Percentiles rank a stretch among this genome's conserved stretches.
These are phyloP conservation scores for Labroides dimidiatus DNA, from an alignment of 2,797 vertebrate species.

Conservation along the genomic window DNA sequence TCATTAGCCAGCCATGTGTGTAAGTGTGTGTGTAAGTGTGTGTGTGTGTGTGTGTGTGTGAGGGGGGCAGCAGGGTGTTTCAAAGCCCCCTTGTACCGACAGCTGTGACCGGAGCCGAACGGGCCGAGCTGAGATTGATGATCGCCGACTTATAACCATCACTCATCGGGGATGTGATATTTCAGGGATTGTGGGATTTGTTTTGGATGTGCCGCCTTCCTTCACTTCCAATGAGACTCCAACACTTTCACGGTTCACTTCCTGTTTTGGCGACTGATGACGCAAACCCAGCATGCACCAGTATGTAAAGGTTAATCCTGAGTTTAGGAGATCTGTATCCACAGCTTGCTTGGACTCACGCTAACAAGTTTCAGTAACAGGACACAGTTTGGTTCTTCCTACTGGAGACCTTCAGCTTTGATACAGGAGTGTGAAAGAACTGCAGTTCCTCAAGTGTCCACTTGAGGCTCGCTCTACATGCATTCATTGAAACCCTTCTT, in stretches of 20 bases:
- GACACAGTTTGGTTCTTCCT: too few relatives aligned
- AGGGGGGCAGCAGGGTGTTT: constrained; percentile 51
- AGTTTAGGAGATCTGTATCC: too few relatives aligned
- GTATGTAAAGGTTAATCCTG: constrained; percentile 20
- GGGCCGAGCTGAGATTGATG: constrained; percentile 77
- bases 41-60: constrained; percentile 30
- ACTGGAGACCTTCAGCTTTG: too few relatives aligned
- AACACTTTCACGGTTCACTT: constrained; percentile 53
- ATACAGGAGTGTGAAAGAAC: too few relatives aligned
- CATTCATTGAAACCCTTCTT: too few relatives aligned
- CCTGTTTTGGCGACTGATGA: constrained; percentile 38
- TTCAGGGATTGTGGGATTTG: constrained; percentile 58
- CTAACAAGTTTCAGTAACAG: too few relatives aligned
- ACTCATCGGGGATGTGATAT: constrained; percentile 71
- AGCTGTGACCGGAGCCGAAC: constrained; percentile 78
- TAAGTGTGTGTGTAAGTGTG: constrained; percentile 32
- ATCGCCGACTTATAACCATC: constrained; percentile 67
- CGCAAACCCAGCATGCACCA: constrained; percentile 23
- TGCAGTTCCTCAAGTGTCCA: too few relatives aligned
- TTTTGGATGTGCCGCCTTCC: constrained; percentile 50
- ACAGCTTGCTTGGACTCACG: too few relatives aligned
- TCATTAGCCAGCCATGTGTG: constrained; percentile 68
- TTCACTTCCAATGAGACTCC: constrained; percentile 51
- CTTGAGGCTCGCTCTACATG: too few relatives aligned
- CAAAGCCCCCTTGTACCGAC: constrained; percentile 62